Conservation (phyloP, 2,113 vertebrate genomes). For the Onychostruthus taczanowskii region DNA sequence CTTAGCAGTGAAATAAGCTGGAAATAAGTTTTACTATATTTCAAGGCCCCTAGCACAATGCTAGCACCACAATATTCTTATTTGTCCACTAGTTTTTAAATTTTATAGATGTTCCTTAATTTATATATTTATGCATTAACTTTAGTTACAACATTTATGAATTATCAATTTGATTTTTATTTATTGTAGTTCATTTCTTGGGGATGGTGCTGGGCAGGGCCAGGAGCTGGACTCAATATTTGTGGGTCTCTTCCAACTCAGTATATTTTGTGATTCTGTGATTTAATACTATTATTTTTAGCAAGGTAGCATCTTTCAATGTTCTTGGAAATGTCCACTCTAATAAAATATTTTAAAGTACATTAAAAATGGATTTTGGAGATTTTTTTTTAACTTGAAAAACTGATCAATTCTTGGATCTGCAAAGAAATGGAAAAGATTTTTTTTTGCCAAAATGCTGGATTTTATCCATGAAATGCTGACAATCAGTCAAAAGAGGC, state of each 20-base stretch:
- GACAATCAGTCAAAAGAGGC: neutral
- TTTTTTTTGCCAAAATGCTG: neutral
- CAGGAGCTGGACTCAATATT: accelerated
- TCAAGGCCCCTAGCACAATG: neutral
- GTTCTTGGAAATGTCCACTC: neutral
- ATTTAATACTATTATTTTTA: neutral
- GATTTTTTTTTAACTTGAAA: neutral
- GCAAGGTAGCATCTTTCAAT: neutral
- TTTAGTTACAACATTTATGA: neutral
- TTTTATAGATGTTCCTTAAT: neutral
- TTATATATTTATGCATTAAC: neutral
- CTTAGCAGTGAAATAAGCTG: neutral
- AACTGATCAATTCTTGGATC: neutral
- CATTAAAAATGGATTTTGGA: neutral
- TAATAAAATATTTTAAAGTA: neutral
- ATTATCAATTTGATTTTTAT: neutral
- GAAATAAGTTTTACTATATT: neutral
- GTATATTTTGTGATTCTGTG: neutral
- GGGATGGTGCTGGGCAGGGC: neutral
- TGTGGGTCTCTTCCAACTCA: neutral
- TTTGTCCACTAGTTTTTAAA: neutral
- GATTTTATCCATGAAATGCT: neutral
- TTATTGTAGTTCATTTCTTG: neutral
- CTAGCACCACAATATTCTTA: neutral
- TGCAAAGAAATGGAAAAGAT: neutral